Conservation (phyloP, 2,113 vertebrate species). For the Saguinus imperator region DNA sequence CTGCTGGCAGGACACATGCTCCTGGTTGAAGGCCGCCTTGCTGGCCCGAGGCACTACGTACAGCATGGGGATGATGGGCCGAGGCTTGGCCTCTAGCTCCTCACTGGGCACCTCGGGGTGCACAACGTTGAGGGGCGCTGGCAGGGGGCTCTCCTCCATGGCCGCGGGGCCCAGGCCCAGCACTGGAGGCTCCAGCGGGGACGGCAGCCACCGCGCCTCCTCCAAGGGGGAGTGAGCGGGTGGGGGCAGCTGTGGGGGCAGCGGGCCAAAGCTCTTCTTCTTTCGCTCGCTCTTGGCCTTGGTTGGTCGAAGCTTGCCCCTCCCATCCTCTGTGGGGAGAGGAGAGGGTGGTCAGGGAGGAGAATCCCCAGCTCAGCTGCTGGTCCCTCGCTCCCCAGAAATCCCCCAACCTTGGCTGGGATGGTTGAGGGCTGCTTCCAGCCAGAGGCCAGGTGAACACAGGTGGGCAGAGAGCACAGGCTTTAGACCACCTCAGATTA, state of each 20-base stretch:
- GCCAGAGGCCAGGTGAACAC: neutral
- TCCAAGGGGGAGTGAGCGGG: neutral
- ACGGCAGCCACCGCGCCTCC: rapidly evolving
- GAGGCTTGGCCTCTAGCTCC: conserved; percentile 77
- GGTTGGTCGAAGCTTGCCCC: conserved; percentile 68
- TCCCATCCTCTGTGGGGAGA: conserved; percentile 76
- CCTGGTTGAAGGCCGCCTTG: conserved; percentile 78
- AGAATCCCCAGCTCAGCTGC: too few species aligned
- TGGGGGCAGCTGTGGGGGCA: neutral
- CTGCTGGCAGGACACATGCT: conserved; percentile 87
- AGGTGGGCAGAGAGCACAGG: neutral
- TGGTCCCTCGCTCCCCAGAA: too few species aligned
- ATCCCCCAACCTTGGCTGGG: neutral
- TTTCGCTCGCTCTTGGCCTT: conserved; percentile 81
- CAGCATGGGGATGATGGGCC: conserved; percentile 87
- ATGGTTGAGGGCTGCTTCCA: neutral
- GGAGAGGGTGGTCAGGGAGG: neutral
- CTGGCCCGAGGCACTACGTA: conserved; percentile 84
- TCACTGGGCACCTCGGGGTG: conserved; percentile 30
- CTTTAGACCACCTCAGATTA: neutral
- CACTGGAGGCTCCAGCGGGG: neutral
- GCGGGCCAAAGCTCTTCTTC: conserved; percentile 77
- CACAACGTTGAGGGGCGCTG: conserved; percentile 73
- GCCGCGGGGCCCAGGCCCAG: rapidly evolving
- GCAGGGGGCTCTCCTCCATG: neutral